Conservation (phyloP, 2,888 invertebrate species). For the Lymantria monacha region DNA sequence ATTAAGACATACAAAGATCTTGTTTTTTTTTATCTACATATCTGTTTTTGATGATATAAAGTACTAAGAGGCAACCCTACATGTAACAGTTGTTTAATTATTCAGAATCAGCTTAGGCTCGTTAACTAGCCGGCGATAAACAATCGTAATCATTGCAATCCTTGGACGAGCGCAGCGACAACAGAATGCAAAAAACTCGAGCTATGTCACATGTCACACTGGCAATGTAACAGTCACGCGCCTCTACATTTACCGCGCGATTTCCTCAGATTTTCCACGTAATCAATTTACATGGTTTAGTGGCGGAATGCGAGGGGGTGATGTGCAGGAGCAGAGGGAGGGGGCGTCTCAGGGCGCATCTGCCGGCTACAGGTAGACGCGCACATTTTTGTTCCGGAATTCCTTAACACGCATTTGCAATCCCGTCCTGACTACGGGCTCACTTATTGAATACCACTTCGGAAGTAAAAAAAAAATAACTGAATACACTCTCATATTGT, state of each 20-base stretch:
- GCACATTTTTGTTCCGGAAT: constrained; percentile 76
- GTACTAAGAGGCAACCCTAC: constrained; percentile 18
- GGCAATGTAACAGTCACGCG: constrained; percentile 51
- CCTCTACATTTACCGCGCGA: constrained; percentile 57
- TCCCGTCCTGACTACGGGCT: constrained; percentile 52
- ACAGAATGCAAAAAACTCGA: constrained; percentile 63
- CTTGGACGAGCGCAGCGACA: constrained; percentile 45
- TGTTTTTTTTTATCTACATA: too few relatives aligned
- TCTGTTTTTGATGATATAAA: constrained; percentile 2
- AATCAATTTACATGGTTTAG: constrained; percentile 72
- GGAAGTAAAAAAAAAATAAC: constrained; percentile 24
- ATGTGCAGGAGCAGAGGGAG: constrained; percentile 26
- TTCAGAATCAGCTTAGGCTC: constrained; percentile 33
- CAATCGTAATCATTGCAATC: constrained; percentile 58
- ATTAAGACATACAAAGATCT: not conserved
- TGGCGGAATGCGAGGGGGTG: constrained; percentile 49
- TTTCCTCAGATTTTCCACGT: constrained; percentile 78
- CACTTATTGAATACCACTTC: constrained; percentile 31
- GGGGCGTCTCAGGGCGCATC: constrained; percentile 40
- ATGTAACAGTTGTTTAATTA: constrained; percentile 33
- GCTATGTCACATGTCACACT: constrained; percentile 55
- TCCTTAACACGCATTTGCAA: constrained; percentile 77
- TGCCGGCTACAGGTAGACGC: constrained; percentile 67
- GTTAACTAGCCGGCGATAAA: constrained; percentile 49
- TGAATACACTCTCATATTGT: constrained; percentile 19